These are phyloP conservation scores for Nannoperca obscura DNA, from an alignment of 2,797 vertebrate genomes.

Conservation along the genomic window DNA sequence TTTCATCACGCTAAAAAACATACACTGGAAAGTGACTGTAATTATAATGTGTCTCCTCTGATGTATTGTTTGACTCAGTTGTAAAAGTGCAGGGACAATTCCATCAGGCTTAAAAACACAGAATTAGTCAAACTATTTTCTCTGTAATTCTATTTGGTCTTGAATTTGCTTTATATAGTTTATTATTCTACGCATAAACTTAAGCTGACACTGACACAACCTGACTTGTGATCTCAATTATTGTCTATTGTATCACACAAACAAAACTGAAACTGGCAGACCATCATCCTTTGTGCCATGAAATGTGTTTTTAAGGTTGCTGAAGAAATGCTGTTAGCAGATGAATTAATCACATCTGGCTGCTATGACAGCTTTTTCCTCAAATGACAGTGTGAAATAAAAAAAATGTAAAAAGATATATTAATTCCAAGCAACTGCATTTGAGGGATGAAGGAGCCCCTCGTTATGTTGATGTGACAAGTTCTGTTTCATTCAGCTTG, in stretches of 20 bases:
- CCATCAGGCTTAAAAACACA: slow-evolving; percentile 40
- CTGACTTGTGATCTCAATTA: slow-evolving; percentile 42
- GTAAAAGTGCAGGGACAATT: slow-evolving; percentile 45
- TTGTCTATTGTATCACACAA: slow-evolving; percentile 33
- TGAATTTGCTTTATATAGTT: slow-evolving; percentile 21
- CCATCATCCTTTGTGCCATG: slow-evolving; percentile 18
- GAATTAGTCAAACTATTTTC: slow-evolving; percentile 34
- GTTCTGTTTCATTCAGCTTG: slow-evolving; percentile 74
- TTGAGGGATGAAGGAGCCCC: slow-evolving; percentile 68
- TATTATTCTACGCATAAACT: slow-evolving; percentile 19
- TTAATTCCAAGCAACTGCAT: slow-evolving; percentile 73
- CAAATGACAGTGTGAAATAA: slow-evolving; percentile 46
- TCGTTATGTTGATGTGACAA: slow-evolving; percentile 76
- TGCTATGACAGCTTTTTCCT: slow-evolving; percentile 53
- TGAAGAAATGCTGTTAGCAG: slow-evolving; percentile 41
- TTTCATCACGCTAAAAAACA: slow-evolving; percentile 64
- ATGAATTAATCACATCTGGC: slow-evolving; percentile 53
- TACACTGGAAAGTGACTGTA: slow-evolving; percentile 53
- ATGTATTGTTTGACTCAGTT: slow-evolving; percentile 58
- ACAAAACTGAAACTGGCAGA: slow-evolving; percentile 48
- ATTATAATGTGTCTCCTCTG: slow-evolving; percentile 63
- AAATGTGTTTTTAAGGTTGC: slow-evolving; percentile 52
- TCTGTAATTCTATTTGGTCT: slow-evolving; percentile 13
- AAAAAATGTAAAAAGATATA: slow-evolving; percentile 49
- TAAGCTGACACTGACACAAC: slow-evolving; percentile 35